Conservation (phyloP, 1,140 invertebrate species). For the Apis cerana region DNA sequence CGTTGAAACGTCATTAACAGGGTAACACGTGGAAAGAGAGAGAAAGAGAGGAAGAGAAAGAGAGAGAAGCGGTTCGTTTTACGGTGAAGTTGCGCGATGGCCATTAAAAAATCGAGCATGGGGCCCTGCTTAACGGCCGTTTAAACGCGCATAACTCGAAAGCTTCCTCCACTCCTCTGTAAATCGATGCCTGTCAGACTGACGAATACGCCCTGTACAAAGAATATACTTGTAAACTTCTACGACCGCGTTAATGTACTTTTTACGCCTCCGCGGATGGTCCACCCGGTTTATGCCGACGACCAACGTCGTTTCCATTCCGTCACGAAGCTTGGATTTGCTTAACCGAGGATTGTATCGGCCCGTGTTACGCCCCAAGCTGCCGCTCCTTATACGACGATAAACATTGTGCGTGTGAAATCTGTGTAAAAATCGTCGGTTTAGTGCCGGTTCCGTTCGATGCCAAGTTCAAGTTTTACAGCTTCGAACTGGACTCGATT, state of each 20-base stretch:
- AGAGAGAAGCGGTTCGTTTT: constrained; percentile 50
- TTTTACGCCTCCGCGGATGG: constrained; percentile 58
- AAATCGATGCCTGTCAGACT: constrained; percentile 62
- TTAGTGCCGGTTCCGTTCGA: not conserved
- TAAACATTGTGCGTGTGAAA: not conserved
- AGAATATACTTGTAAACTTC: constrained; percentile 65
- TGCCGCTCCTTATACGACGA: not conserved
- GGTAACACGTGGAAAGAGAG: constrained; percentile 8
- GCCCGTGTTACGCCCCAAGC: not conserved
- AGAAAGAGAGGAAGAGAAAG: not conserved
- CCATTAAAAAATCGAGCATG: constrained; percentile 59
- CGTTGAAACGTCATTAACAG: constrained; percentile 58
- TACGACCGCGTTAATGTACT: constrained; percentile 64
- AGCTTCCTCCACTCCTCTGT: constrained; percentile 31
- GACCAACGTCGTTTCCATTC: constrained; percentile 23
- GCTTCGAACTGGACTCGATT: not conserved
- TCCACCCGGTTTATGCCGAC: constrained; percentile 53
- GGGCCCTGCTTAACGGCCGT: constrained; percentile 51
- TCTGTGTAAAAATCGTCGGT: constrained; percentile 1
- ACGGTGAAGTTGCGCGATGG: constrained; percentile 58
- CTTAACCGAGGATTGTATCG: not conserved
- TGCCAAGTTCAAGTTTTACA: not conserved
- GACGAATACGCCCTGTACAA: constrained; percentile 49
- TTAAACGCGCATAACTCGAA: constrained; percentile 56
- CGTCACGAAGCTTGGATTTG: constrained; percentile 23